Evolutionary conservation across 2,888 invertebrate genomes (phyloP).

Genomic region (Dryobota labecula): DNA sequence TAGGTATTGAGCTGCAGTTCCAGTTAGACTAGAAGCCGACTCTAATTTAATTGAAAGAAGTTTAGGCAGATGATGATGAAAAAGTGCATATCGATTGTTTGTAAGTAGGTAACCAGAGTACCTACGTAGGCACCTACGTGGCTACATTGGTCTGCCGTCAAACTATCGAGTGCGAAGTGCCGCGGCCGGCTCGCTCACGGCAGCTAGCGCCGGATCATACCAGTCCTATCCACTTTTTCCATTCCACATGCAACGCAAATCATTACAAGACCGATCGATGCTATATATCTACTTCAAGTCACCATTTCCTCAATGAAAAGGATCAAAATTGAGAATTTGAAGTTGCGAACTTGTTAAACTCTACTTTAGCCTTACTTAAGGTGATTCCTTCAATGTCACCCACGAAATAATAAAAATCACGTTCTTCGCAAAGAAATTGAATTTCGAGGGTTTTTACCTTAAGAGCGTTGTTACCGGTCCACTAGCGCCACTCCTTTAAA

Average conservation of each 20-base stretch:
- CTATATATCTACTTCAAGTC: constrained; percentile 38
- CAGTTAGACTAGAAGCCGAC: too few species aligned
- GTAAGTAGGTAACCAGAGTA: not conserved
- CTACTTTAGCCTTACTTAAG: not conserved
- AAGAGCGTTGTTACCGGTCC: too few species aligned
- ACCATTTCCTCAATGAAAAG: constrained; percentile 11
- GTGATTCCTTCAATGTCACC: not conserved
- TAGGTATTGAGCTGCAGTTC: too few species aligned
- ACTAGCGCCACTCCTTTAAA: too few species aligned
- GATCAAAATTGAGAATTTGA: not conserved
- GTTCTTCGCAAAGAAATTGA: too few species aligned
- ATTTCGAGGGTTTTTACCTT: not conserved
- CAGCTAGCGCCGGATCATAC: constrained; percentile 46
- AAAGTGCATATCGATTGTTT: not conserved
- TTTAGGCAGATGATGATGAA: too few species aligned
- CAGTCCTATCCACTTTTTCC: constrained; percentile 49
- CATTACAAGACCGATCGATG: constrained; percentile 13
- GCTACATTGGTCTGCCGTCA: constrained; percentile 1
- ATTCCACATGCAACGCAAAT: constrained; percentile 24
- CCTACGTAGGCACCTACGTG: not conserved
- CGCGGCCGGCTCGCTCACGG: constrained; percentile 8
- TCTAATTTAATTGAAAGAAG: too few species aligned
- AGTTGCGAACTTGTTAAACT: not conserved
- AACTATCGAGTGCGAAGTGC: constrained; percentile 31
- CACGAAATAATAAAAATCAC: not conserved